phyloP scores from a whole-genome alignment of 2,797 vertebrate genomes.

The Esox lucius region DNA sequence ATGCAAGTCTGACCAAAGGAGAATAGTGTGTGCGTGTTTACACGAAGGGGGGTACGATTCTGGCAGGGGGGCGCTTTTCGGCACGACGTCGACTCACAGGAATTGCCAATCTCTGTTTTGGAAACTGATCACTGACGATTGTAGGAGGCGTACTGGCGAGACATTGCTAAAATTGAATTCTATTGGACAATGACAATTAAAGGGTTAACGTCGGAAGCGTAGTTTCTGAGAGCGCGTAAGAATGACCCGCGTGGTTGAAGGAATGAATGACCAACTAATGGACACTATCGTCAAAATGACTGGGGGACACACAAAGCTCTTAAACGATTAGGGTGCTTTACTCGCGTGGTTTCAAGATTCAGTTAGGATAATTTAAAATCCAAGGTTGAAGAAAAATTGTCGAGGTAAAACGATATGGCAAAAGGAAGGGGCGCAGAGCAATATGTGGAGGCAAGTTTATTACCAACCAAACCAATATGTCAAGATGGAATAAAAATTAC shows the following conservation, averaged over 20 bases:
- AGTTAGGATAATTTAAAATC: background rate
- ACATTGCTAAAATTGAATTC: background rate
- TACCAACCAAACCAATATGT: slow-evolving; percentile 50
- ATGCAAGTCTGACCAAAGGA: too few species aligned
- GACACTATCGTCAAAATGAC: background rate
- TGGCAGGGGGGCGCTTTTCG: too few species aligned
- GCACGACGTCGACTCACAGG: too few species aligned
- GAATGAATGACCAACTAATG: background rate
- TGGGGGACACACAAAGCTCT: background rate
- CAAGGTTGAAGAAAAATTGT: background rate
- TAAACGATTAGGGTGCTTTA: background rate
- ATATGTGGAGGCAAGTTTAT: slow-evolving; percentile 47
- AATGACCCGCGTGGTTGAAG: background rate
- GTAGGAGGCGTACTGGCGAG: background rate
- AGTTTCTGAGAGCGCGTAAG: background rate
- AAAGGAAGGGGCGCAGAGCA: slow-evolving; percentile 69
- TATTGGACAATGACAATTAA: background rate
- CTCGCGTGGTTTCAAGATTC: background rate
- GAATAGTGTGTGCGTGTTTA: too few species aligned
- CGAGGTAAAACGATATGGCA: slow-evolving; percentile 56
- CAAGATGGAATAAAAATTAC: slow-evolving; percentile 46
- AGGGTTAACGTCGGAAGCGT: slow-evolving; percentile 10
- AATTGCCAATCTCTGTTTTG: too few species aligned
- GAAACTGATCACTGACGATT: background rate
- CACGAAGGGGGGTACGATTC: too few species aligned